Evolutionary conservation across 1,140 invertebrate species (phyloP).

Genomic region (Pachyrhynchus sulphureomaculatus): DNA sequence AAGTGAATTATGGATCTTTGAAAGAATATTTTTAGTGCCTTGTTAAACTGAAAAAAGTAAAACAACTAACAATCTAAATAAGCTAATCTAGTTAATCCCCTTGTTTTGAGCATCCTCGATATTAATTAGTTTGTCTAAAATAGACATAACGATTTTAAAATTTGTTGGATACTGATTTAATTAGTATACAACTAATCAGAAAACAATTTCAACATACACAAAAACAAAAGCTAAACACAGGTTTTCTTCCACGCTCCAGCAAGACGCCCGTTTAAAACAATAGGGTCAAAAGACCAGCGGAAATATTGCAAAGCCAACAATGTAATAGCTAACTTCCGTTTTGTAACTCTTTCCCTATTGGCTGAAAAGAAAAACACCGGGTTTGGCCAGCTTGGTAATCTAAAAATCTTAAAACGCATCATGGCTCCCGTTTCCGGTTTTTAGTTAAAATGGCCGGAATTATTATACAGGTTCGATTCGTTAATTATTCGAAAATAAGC

Average conservation of each 20-base stretch:
- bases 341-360: slow-evolving; percentile 1
- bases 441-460: neutral
- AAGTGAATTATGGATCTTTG: too few relatives aligned
- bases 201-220: neutral
- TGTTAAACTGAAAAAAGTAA: too few relatives aligned
- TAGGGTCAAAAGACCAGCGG: neutral
- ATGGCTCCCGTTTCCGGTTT: slow-evolving; percentile 16
- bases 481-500: neutral
- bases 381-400: slow-evolving; percentile 2
- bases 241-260: neutral
- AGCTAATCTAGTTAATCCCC: too few relatives aligned
- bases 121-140: too few relatives aligned
- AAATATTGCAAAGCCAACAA: slow-evolving; percentile 2
- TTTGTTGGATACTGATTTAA: too few relatives aligned
- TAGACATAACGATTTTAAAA: too few relatives aligned
- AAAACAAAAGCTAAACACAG: neutral
- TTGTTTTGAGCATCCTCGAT: too few relatives aligned
- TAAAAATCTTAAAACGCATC: slow-evolving; percentile 18
- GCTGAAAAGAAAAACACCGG: neutral
- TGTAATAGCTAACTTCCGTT: slow-evolving; percentile 8
- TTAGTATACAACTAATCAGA: too few relatives aligned
- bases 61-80: too few relatives aligned
- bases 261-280: neutral
- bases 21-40: too few relatives aligned
- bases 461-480: neutral